Evolutionary conservation across 2,888 invertebrate genomes (phyloP).

Genomic region (Sicus ferrugineus): DNA sequence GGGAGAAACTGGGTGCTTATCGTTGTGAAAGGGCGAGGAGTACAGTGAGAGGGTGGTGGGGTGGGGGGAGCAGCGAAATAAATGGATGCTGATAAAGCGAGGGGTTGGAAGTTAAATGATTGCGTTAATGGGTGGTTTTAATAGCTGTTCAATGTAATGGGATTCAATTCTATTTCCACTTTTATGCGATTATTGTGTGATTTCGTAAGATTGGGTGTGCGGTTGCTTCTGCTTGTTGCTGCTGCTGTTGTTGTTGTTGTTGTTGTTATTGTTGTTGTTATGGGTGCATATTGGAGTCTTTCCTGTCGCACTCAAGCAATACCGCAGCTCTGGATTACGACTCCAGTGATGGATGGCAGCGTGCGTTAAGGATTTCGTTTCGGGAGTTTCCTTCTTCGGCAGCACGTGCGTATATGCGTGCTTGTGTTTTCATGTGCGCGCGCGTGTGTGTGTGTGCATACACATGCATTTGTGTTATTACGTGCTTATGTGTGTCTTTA

Average conservation of each 20-base stretch:
- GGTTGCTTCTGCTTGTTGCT: not conserved
- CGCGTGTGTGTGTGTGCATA: not conserved
- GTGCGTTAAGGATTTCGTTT: conserved; percentile 6
- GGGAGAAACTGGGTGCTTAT: not conserved
- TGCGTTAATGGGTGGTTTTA: conserved; percentile 29
- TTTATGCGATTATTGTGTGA: not conserved
- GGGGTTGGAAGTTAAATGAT: not conserved
- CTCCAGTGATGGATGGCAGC: conserved; percentile 14
- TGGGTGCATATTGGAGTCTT: too few relatives aligned
- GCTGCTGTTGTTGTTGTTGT: not conserved
- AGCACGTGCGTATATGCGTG: not conserved
- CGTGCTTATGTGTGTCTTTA: conserved; percentile 3
- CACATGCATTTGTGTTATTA: not conserved
- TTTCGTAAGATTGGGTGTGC: not conserved
- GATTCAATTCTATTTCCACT: not conserved
- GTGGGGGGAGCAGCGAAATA: not conserved
- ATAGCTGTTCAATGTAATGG: conserved; percentile 15
- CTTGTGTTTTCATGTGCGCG: not conserved
- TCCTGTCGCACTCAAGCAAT: not conserved
- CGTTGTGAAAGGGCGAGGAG: not conserved
- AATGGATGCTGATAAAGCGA: not conserved
- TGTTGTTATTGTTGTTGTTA: not conserved
- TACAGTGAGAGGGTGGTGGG: not conserved
- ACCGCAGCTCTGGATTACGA: too few relatives aligned
- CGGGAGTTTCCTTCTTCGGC: conserved; percentile 9